Percentiles rank a stretch among this genome's conserved stretches.
Conservation (phyloP, 1,140 invertebrate species). For the Leptestheria dahalacensis region DNA sequence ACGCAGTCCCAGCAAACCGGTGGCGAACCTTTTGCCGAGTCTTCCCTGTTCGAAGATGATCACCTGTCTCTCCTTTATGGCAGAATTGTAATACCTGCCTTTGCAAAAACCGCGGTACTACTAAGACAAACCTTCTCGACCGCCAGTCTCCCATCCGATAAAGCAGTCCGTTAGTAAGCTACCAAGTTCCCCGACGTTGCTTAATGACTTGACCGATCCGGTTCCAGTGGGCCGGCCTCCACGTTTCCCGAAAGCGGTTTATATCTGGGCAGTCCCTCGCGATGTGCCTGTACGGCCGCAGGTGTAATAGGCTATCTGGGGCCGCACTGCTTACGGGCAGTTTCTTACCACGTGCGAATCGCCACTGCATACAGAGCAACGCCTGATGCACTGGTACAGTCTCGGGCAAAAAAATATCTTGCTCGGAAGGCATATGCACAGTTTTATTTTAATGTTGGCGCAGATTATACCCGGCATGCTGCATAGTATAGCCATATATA, state of each 20-base stretch:
- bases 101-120: conserved; percentile 5
- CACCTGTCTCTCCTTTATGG: conserved; percentile 18
- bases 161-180: neutral
- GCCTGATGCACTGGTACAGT: too few species aligned
- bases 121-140: conserved; percentile 9
- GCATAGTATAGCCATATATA: too few species aligned
- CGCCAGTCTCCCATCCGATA: neutral
- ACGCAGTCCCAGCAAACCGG: conserved; percentile 20
- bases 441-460: too few species aligned
- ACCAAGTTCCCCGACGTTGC: neutral
- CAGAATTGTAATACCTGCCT: conserved; percentile 8
- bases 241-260: conserved; percentile 5
- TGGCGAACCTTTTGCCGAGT: conserved; percentile 15
- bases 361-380: too few species aligned
- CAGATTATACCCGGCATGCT: too few species aligned
- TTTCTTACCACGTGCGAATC: too few species aligned
- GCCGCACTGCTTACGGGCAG: neutral
- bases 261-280: conserved; percentile 64
- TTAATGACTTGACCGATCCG: neutral
- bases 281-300: conserved; percentile 76
- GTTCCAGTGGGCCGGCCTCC: neutral
- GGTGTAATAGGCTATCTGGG: conserved; percentile 49
- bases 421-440: too few species aligned
- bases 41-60: conserved; percentile 19
- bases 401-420: too few species aligned